phyloP scores from a whole-genome alignment of 2,888 invertebrate genomes.

The Octodonta nipae region DNA sequence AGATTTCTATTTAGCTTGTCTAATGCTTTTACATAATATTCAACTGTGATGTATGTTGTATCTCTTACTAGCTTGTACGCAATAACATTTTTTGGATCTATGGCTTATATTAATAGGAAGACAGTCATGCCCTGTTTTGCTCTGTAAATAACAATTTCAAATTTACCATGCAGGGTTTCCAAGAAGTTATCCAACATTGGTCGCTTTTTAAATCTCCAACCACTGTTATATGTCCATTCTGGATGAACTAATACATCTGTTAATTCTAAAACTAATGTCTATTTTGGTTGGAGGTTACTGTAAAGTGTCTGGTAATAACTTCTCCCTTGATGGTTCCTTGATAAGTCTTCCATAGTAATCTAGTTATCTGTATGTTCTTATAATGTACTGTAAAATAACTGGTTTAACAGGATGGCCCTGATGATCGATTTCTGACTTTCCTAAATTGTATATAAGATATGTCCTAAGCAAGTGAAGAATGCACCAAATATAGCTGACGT shows the following conservation, averaged over 20 bases:
- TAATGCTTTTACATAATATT: conserved; percentile 86
- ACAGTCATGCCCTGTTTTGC: conserved; percentile 91
- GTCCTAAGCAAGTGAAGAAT: conserved; percentile 45
- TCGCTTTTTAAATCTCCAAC: conserved; percentile 96
- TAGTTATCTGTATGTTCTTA: conserved; percentile 41
- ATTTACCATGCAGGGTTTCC: conserved; percentile 50
- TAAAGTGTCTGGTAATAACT: conserved; percentile 84
- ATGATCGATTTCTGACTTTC: conserved; percentile 57
- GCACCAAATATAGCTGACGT: conserved; percentile 42
- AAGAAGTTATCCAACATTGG: conserved; percentile 84
- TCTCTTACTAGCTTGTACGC: conserved; percentile 87
- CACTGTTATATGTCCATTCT: conserved; percentile 96
- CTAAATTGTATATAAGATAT: conserved; percentile 54
- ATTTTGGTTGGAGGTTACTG: conserved; percentile 86
- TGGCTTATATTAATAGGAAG: conserved; percentile 79
- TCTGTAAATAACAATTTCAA: conserved; percentile 93
- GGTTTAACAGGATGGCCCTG: conserved; percentile 61
- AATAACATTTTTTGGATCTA: conserved; percentile 81
- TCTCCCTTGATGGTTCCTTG: conserved; percentile 86
- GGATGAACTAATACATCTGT: conserved; percentile 93
- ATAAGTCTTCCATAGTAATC: conserved; percentile 47
- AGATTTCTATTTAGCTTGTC: conserved; percentile 73
- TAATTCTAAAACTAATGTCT: conserved; percentile 89
- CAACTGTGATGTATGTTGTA: conserved; percentile 87
- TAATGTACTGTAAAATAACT: conserved; percentile 52